phyloP scores from a whole-genome alignment of 2,797 vertebrate species.

The Clarias fuscus region DNA sequence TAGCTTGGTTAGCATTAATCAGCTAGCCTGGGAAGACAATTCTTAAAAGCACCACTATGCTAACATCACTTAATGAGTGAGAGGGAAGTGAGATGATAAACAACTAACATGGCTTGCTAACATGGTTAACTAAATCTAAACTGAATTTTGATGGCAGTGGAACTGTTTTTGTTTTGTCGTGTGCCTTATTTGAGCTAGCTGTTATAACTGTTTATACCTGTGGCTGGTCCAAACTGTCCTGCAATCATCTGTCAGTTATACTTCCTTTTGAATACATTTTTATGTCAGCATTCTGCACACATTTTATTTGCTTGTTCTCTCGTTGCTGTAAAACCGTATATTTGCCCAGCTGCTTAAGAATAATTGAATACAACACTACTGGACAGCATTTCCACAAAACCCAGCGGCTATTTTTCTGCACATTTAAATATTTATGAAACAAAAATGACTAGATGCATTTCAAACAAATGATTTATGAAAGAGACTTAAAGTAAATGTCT shows the following conservation, averaged over 20 bases:
- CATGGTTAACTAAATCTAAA: neutral
- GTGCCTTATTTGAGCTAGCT: neutral
- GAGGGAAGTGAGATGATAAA: too few species aligned
- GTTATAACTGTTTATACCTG: neutral
- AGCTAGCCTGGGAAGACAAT: neutral
- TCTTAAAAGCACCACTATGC: neutral
- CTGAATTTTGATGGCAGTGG: neutral
- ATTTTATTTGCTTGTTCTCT: neutral
- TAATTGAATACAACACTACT: neutral
- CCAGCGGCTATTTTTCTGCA: neutral
- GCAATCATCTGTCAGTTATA: neutral
- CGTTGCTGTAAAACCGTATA: neutral
- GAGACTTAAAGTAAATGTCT: neutral
- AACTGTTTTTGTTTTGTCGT: neutral
- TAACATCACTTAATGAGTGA: neutral
- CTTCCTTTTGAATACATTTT: neutral
- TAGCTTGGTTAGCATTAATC: neutral
- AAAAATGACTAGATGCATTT: neutral
- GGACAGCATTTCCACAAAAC: neutral
- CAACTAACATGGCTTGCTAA: neutral
- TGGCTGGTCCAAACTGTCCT: neutral
- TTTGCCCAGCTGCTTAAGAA: neutral
- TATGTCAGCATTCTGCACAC: neutral
- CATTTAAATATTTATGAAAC: slow-evolving; percentile 3
- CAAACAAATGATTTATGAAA: neutral